Conservation (phyloP, 2,797 vertebrate genomes). For the Taeniopygia guttata region DNA sequence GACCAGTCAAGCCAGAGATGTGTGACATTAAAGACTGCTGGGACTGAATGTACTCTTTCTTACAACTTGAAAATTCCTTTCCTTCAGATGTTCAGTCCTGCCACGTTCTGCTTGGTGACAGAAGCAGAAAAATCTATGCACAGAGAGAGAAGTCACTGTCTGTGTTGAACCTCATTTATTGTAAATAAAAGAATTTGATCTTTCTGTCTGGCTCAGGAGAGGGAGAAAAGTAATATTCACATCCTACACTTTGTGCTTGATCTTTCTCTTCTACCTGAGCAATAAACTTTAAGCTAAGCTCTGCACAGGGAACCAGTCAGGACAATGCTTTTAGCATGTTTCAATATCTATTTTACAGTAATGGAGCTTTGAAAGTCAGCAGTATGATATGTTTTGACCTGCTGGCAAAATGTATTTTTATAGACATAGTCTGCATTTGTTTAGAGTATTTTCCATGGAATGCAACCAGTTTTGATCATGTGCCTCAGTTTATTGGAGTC, state of each 20-base stretch:
- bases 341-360: background rate
- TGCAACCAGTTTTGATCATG: background rate
- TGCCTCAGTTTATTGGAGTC: background rate
- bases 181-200: background rate
- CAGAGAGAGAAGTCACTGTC: background rate
- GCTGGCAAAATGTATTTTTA: background rate
- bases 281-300: background rate
- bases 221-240: background rate
- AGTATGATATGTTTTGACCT: background rate
- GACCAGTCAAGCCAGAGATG: background rate
- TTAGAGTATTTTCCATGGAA: background rate
- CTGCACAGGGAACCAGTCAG: background rate
- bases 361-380: background rate
- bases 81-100: background rate
- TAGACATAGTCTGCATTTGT: background rate
- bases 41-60: background rate
- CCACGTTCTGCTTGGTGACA: background rate
- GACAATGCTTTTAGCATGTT: background rate
- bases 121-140: background rate
- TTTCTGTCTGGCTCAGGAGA: background rate
- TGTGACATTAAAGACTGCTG: background rate
- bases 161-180: background rate
- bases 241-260: background rate
- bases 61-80: background rate
- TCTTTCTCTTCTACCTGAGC: background rate